A percentile compares a stretch with the other conserved stretches of the same genome.
Conservation (phyloP, 2,888 invertebrate genomes). For the Ectemnius lituratus region DNA sequence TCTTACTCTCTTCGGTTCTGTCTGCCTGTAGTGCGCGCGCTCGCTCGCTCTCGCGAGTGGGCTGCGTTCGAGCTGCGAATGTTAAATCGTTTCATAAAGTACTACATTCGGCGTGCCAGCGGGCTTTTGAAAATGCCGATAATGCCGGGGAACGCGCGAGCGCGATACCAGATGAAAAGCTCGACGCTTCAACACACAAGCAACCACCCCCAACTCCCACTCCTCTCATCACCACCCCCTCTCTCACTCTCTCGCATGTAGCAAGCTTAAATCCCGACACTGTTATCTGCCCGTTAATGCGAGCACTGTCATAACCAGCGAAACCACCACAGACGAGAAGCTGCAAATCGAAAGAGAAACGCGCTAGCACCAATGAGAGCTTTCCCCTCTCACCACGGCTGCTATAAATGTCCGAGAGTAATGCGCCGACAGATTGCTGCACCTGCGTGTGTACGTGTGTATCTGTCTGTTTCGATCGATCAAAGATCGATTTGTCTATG, state of each 20-base stretch:
- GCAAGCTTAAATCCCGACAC: too few relatives aligned
- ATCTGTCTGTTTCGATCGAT: too few relatives aligned
- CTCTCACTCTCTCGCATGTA: too few relatives aligned
- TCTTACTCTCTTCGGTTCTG: not conserved
- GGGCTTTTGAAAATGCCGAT: conserved; percentile 28
- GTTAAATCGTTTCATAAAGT: conserved; percentile 29
- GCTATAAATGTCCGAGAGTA: too few relatives aligned
- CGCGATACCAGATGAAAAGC: conserved; percentile 25
- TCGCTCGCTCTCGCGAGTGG: not conserved
- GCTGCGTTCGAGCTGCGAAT: conserved; percentile 13
- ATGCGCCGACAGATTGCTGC: too few relatives aligned
- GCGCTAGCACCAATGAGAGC: too few relatives aligned
- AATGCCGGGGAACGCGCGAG: conserved; percentile 18
- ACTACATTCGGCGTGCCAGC: not conserved
- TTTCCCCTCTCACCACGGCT: too few relatives aligned
- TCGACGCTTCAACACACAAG: conserved; percentile 7
- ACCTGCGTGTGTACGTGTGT: too few relatives aligned
- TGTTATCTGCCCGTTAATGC: not conserved
- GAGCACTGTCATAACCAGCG: conserved; percentile 29
- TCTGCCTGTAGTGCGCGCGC: too few relatives aligned
- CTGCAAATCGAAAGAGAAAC: conserved; percentile 1
- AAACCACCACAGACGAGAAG: conserved; percentile 11
- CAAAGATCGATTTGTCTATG: too few relatives aligned
- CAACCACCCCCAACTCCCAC: too few relatives aligned
- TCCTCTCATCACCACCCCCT: too few relatives aligned